Conservation (phyloP, 2,113 vertebrate species). For the Elephas maximus region DNA sequence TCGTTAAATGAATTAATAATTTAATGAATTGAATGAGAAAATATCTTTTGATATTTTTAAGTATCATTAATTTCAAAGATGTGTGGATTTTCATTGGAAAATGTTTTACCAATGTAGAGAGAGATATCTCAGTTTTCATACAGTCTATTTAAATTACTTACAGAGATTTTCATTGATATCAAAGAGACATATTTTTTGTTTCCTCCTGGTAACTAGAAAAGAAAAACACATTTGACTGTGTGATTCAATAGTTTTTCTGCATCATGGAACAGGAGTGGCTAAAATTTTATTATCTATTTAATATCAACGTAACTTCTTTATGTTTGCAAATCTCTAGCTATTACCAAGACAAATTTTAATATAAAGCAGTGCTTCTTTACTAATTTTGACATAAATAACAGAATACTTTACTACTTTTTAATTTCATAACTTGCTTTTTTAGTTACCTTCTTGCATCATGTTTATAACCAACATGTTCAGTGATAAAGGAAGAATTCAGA, state of each 20-base stretch:
- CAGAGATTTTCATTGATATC: neutral
- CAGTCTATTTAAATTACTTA: neutral
- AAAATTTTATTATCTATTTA: neutral
- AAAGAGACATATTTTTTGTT: neutral
- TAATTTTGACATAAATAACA: neutral
- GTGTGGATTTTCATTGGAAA: neutral
- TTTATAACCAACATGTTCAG: neutral
- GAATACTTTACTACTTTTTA: neutral
- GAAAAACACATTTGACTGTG: neutral
- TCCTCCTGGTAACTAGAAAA: neutral
- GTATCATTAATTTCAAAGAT: neutral
- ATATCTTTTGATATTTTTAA: neutral
- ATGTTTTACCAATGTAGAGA: neutral
- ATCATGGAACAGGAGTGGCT: neutral
- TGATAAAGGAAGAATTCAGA: neutral
- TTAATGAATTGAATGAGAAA: neutral
- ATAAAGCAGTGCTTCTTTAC: neutral
- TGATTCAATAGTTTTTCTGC: neutral
- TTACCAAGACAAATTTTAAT: neutral
- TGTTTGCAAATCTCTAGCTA: neutral
- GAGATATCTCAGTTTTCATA: neutral
- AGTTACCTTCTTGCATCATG: neutral
- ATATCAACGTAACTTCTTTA: neutral
- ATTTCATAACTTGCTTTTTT: neutral
- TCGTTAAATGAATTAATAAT: neutral